A percentile compares a stretch with the other conserved stretches of the same genome.
phyloP scores from a whole-genome alignment of 2,888 invertebrate genomes.

The Limulus polyphemus region DNA sequence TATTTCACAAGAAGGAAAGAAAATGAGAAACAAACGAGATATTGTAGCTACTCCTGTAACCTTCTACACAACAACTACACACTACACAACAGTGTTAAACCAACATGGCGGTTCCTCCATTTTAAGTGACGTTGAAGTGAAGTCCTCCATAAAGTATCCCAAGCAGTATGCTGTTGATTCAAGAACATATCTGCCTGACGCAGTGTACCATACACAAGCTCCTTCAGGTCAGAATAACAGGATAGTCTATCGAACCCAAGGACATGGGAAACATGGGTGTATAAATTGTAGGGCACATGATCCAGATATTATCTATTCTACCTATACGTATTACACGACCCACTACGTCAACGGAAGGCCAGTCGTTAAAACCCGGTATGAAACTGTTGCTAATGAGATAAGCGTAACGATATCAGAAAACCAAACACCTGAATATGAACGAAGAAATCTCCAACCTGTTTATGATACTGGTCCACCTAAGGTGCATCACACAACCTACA shows the following conservation, averaged over 20 bases:
- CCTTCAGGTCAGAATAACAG: too few species aligned
- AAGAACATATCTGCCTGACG: too few species aligned
- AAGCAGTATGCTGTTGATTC: too few species aligned
- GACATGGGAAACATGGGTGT: not conserved
- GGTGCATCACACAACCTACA: slow-evolving; percentile 17
- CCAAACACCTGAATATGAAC: not conserved
- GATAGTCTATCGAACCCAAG: too few species aligned
- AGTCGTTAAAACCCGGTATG: slow-evolving; percentile 23
- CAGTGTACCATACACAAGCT: too few species aligned
- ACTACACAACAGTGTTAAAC: slow-evolving; percentile 77
- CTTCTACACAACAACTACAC: slow-evolving; percentile 76
- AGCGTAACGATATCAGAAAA: slow-evolving; percentile 5
- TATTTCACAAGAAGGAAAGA: too few species aligned
- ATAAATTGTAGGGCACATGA: not conserved
- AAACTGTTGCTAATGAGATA: slow-evolving; percentile 21
- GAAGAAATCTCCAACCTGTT: too few species aligned
- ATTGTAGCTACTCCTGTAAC: slow-evolving; percentile 38
- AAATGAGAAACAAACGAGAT: too few species aligned
- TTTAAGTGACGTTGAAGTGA: too few species aligned
- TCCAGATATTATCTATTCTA: slow-evolving; percentile 22
- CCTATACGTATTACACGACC: slow-evolving; percentile 25
- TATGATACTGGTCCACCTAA: too few species aligned
- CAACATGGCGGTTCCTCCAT: too few species aligned
- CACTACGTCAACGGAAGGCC: slow-evolving; percentile 22
- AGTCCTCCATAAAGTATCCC: too few species aligned